A percentile compares a stretch with the other conserved stretches of the same genome.
Conservation (phyloP, 1,140 invertebrate genomes). For the Pseudomyrmex pallidus region DNA sequence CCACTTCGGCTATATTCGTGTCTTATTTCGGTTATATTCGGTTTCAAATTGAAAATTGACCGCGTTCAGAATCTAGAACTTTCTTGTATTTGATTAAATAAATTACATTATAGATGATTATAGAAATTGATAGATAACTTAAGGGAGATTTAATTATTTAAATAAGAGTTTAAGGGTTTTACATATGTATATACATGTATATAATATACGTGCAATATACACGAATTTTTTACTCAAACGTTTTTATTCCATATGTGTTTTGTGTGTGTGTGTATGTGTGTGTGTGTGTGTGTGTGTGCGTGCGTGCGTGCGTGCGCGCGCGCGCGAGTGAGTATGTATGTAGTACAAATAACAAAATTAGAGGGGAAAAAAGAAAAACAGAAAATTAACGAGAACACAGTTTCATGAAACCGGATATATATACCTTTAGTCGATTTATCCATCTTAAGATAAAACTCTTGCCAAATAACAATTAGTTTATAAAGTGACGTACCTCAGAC, state of each 20-base stretch:
- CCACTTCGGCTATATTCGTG: too few species aligned
- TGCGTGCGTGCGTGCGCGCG: too few species aligned
- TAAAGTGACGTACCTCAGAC: slow-evolving; percentile 69
- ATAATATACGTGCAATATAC: not conserved
- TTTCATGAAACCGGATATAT: slow-evolving; percentile 1
- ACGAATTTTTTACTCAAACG: slow-evolving; percentile 24
- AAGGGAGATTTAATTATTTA: too few species aligned
- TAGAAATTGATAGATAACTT: too few species aligned
- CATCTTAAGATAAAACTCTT: not conserved
- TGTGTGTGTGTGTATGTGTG: too few species aligned
- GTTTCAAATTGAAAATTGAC: too few species aligned
- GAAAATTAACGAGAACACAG: not conserved
- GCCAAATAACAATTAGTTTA: slow-evolving; percentile 65
- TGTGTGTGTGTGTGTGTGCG: too few species aligned
- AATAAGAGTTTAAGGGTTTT: not conserved
- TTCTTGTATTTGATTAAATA: too few species aligned
- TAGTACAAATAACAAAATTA: slow-evolving; percentile 47
- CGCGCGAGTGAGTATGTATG: too few species aligned
- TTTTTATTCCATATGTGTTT: slow-evolving; percentile 41
- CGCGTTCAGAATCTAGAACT: too few species aligned
- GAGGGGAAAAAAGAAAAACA: not conserved
- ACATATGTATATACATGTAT: slow-evolving; percentile 13
- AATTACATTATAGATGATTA: too few species aligned
- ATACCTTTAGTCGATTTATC: slow-evolving; percentile 21
- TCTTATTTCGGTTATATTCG: too few species aligned